Conservation (phyloP, 2,888 invertebrate species). For the Drosophila rellima region DNA sequence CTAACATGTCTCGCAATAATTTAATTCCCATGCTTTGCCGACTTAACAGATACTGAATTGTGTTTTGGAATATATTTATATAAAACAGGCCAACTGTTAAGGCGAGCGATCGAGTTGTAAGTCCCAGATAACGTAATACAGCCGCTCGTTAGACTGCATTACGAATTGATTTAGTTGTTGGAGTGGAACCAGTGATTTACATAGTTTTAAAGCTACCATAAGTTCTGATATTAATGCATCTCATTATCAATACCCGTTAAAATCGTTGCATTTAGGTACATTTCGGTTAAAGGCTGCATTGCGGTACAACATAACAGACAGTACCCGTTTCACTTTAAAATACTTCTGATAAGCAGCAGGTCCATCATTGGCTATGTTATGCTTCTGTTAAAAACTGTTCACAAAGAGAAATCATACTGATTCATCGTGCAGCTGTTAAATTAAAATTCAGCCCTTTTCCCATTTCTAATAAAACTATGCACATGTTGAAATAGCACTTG, state of each 20-base stretch:
- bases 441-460: slow-evolving; percentile 23
- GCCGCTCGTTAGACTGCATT: background rate
- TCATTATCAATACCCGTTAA: background rate
- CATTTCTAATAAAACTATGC: background rate
- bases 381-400: background rate
- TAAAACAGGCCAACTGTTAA: slow-evolving; percentile 4
- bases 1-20: slow-evolving; percentile 3
- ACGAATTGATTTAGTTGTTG: background rate
- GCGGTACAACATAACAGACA: slow-evolving; percentile 1
- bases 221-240: background rate
- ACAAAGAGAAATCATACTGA: background rate
- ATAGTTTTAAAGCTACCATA: background rate
- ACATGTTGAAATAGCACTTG: background rate
- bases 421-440: slow-evolving; percentile 25
- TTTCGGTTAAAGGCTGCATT: background rate
- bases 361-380: background rate
- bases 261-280: background rate
- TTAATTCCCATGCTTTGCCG: slow-evolving; percentile 32
- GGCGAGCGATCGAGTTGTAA: slow-evolving; percentile 17
- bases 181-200: background rate
- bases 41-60: slow-evolving; percentile 28
- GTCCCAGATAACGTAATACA: slow-evolving; percentile 41
- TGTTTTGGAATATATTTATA: slow-evolving; percentile 21
- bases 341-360: slow-evolving; percentile 14
- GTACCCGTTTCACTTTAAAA: slow-evolving; percentile 17